phyloP scores from a whole-genome alignment of 2,113 vertebrate genomes.

The Eolophus roseicapilla region DNA sequence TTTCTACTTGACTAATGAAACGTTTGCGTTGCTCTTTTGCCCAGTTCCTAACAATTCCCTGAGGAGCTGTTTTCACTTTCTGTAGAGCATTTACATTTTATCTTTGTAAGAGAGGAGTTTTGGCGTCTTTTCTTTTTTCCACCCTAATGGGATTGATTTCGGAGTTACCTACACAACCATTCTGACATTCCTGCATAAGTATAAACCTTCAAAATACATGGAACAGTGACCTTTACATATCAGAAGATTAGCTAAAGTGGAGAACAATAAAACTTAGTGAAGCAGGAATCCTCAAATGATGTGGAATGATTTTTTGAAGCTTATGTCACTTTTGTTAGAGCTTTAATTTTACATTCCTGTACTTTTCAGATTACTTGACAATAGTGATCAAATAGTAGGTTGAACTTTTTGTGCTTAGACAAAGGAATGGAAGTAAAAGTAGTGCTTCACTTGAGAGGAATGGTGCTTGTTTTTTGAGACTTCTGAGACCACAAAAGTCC shows the following conservation, averaged over 20 bases:
- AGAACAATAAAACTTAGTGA: constrained; percentile 48
- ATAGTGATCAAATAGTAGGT: constrained; percentile 2
- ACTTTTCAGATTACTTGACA: constrained; percentile 25
- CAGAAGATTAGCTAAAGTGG: constrained; percentile 55
- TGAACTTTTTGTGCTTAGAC: neutral
- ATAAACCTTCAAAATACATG: constrained; percentile 30
- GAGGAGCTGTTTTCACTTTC: constrained; percentile 68
- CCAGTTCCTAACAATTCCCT: constrained; percentile 57
- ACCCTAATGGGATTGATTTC: constrained; percentile 55
- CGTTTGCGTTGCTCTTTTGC: constrained; percentile 62
- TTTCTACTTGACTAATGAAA: constrained; percentile 56
- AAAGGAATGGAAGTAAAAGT: neutral
- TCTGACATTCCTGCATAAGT: constrained; percentile 39
- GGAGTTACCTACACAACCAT: constrained; percentile 51
- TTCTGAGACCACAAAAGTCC: neutral
- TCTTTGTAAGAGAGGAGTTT: constrained; percentile 62
- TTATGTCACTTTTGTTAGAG: constrained; percentile 51
- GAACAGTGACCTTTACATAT: constrained; percentile 58
- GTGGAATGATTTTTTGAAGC: constrained; percentile 57
- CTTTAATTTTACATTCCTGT: constrained; percentile 42
- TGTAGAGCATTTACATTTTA: constrained; percentile 65
- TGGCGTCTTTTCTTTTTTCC: constrained; percentile 44
- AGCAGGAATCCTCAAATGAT: constrained; percentile 45
- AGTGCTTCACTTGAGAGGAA: neutral
- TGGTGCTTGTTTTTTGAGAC: neutral